Conservation (phyloP, 2,888 invertebrate genomes). For the Alsophila aescularia region DNA sequence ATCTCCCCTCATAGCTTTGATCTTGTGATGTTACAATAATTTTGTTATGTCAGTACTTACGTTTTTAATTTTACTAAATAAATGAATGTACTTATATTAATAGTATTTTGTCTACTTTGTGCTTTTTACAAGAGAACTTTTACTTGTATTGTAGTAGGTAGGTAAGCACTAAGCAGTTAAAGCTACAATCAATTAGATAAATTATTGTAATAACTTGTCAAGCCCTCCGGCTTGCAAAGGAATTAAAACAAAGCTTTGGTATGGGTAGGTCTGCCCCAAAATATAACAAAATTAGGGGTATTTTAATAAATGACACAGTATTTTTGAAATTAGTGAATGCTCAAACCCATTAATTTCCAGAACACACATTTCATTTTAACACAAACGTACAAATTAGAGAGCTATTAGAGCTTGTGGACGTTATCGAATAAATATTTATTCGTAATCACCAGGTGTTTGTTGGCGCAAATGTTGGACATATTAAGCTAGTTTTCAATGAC, state of each 20-base stretch:
- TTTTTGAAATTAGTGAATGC: conserved; percentile 26
- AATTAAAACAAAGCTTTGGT: too few species aligned
- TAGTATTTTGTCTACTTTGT: too few species aligned
- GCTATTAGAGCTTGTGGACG: conserved; percentile 32
- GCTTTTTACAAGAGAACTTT: too few species aligned
- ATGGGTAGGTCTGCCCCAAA: background rate
- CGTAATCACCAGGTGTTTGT: conserved; percentile 26
- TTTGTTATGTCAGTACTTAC: background rate
- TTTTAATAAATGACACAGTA: background rate
- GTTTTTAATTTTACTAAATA: background rate
- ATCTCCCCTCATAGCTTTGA: conserved; percentile 40
- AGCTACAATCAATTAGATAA: too few species aligned
- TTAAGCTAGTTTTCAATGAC: background rate
- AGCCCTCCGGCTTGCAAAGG: too few species aligned
- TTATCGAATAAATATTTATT: conserved; percentile 68
- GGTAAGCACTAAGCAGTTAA: too few species aligned
- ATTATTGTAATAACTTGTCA: too few species aligned
- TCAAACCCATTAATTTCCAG: conserved; percentile 34
- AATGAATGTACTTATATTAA: too few species aligned
- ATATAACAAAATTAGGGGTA: background rate
- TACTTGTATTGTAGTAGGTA: too few species aligned
- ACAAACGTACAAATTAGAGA: conserved; percentile 45
- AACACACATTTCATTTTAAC: conserved; percentile 33
- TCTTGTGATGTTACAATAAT: background rate
- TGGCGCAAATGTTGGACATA: conserved; percentile 3